Conservation (phyloP, 1,140 invertebrate genomes). For the Periplaneta americana region DNA sequence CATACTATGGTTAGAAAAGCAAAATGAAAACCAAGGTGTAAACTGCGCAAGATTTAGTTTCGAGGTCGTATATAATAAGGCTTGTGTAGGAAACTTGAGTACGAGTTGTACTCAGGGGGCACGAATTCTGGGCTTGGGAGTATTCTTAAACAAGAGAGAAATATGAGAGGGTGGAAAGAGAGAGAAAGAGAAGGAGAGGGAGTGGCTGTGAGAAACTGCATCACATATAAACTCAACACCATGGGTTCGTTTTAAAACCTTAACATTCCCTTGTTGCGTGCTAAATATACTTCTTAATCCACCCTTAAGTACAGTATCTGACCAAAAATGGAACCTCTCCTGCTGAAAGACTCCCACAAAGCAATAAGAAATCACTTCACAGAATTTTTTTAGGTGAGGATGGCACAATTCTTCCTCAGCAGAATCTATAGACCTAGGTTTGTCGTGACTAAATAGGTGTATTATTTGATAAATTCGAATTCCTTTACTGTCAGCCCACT, state of each 20-base stretch:
- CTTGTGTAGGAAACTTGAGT: background rate
- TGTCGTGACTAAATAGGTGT: too few relatives aligned
- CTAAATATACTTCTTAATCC: background rate
- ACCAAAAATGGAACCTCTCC: background rate
- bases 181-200: too few relatives aligned
- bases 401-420: too few relatives aligned
- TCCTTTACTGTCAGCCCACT: too few relatives aligned
- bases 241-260: background rate
- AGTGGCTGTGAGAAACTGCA: too few relatives aligned
- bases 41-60: background rate
- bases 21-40: background rate
- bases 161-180: background rate
- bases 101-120: background rate
- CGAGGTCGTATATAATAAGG: background rate
- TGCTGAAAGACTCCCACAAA: background rate
- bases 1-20: background rate
- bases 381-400: too few relatives aligned
- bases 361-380: background rate
- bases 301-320: background rate
- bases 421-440: too few relatives aligned
- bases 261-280: background rate
- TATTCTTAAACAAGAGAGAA: background rate
- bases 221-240: background rate
- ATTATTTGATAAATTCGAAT: too few relatives aligned
- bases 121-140: background rate